Evolutionary conservation across 2,113 vertebrate genomes (phyloP), one percentile per base, ranked within the genome.

Genomic region (Zootoca vivipara): DNA sequence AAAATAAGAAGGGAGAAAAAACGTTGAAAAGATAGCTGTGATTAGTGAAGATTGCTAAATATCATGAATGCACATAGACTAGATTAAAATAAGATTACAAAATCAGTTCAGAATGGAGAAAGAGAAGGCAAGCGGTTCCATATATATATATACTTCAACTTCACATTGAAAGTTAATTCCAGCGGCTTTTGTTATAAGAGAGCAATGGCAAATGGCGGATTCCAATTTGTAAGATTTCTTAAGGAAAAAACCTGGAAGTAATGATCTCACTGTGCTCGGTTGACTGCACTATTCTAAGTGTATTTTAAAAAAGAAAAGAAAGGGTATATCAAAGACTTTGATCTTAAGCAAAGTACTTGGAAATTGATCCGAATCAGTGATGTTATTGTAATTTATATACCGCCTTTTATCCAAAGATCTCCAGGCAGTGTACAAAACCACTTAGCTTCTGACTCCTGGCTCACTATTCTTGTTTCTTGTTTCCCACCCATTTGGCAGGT

Each of bases 401-500:
- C 18, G 18, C 58, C 58, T 15, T 62, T 62, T 20, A 62, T 62
- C 58, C 58, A 15, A 62, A 20, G 58, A 62, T 15, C 18, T 20
- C 16, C 18, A 3, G 5, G 18, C 58, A 62, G 58, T 67, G 69
- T 42, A 72, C 15, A 28, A 78, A 78, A 77, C n/a, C 56, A 1
- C 2, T 33, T 33, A 0, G 0, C 75, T 15, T 0, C 1, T 46
- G 73, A 87, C 65, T 75, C 73, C 74, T 22, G 2, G 74, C 86
- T 24, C 65, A 83, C 12, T 52, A 52, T 52, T 46, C 80, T 30
- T 0, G 1, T 79, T 35, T n/a, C 0, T 0, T 82, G 20, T 83
- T 74, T 91, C 22, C 35, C 73, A 62, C 78, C 89, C 26, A 73
- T 72, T 0, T 0, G 87, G 58, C 95, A 98, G 99, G 98, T 95